Evolutionary conservation across 2,113 vertebrate species (phyloP).

Genomic region (Eptatretus burgeri): DNA sequence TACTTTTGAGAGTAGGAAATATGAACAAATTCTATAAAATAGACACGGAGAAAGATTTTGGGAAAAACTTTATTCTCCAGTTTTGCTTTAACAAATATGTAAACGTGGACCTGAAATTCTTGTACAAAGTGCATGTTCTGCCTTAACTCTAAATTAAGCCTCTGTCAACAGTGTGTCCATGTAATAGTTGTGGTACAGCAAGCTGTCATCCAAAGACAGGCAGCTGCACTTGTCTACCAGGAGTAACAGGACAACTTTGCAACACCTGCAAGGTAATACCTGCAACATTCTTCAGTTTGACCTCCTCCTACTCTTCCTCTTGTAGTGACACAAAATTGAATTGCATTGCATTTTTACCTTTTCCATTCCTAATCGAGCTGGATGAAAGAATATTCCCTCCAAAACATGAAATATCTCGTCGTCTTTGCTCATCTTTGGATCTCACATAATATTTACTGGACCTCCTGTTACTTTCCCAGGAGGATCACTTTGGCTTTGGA

Average conservation of each 20-base stretch:
- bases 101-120: no score
- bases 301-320: background rate
- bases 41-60: no score
- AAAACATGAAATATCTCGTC: no score
- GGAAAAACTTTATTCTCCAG: no score
- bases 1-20: no score
- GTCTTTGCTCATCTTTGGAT: no score
- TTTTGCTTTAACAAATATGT: no score
- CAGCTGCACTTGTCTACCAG: slow-evolving; percentile 33
- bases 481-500: slow-evolving; percentile 27
- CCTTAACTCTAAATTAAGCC: no score
- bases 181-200: slow-evolving; percentile 28
- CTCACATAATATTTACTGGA: no score
- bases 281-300: background rate
- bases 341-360: background rate
- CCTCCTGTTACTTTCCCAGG: slow-evolving; percentile 14
- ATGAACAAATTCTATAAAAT: no score
- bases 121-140: no score
- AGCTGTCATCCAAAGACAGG: slow-evolving; percentile 30
- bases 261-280: slow-evolving; percentile 30
- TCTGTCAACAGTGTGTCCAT: slow-evolving; percentile 20
- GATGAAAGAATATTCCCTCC: no score
- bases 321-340: background rate
- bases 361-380: slow-evolving; percentile 1
- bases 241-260: slow-evolving; percentile 26